Percentiles rank a stretch among this genome's conserved stretches.
Conservation (phyloP, 2,888 invertebrate genomes). For the Parnassius smintheus region DNA sequence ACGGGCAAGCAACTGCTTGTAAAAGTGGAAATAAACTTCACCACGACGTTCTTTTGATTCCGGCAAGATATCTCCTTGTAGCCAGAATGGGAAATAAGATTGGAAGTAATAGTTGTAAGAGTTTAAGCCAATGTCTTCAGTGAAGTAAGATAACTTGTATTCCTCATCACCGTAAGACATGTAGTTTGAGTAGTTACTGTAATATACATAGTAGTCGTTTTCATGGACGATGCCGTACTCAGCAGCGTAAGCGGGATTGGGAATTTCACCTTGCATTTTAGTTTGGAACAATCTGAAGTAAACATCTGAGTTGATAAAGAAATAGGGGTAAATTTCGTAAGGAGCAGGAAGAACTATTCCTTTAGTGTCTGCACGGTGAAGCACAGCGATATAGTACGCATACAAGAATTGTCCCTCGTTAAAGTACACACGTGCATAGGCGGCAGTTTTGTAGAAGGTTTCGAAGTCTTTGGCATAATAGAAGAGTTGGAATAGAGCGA, state of each 20-base stretch:
- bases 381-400: conserved; percentile 79
- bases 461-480: conserved; percentile 82
- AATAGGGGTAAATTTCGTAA: conserved; percentile 85
- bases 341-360: conserved; percentile 83
- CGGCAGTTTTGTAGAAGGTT: conserved; percentile 81
- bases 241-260: conserved; percentile 50
- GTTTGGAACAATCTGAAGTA: conserved; percentile 65
- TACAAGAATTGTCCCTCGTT: conserved; percentile 84
- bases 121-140: conserved; percentile 86
- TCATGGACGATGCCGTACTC: conserved; percentile 64
- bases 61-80: conserved; percentile 75
- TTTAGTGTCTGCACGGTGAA: conserved; percentile 80
- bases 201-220: conserved; percentile 68
- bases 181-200: conserved; percentile 81
- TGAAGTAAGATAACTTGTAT: conserved; percentile 83
- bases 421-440: conserved; percentile 78
- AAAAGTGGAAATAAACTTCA: conserved; percentile 83
- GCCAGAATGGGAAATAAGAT: conserved; percentile 83
- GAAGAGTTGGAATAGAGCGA: conserved; percentile 79
- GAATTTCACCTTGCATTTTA: conserved; percentile 61
- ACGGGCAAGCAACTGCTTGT: conserved; percentile 85
- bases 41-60: conserved; percentile 81
- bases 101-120: conserved; percentile 85
- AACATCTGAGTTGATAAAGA: conserved; percentile 82
- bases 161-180: conserved; percentile 74